Evolutionary conservation across 2,888 invertebrate genomes (phyloP).

Genomic region (Cheilosia vulpina): DNA sequence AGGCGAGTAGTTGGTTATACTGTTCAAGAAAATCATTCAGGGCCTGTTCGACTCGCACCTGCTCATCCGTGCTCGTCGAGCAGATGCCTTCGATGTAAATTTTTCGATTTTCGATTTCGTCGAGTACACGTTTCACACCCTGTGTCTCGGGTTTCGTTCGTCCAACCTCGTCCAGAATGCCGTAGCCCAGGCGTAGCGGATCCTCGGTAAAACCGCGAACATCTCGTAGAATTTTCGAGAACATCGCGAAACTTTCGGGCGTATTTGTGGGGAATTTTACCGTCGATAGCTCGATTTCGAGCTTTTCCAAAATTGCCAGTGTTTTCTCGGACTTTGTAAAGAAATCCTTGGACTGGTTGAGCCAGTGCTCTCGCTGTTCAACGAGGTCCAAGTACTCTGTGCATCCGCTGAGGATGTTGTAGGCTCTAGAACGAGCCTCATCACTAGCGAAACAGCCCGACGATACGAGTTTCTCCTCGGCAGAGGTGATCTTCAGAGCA

Average conservation of each 20-base stretch:
- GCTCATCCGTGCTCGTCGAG: conserved; percentile 88
- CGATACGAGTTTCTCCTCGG: conserved; percentile 89
- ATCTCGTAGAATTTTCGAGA: conserved; percentile 87
- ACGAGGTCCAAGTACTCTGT: conserved; percentile 89
- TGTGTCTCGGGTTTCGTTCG: conserved; percentile 87
- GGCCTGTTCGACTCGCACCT: conserved; percentile 88
- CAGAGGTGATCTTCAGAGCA: conserved; percentile 90
- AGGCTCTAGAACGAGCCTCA: conserved; percentile 88
- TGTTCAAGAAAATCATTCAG: conserved; percentile 88
- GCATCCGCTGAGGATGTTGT: conserved; percentile 87
- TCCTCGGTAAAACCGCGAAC: conserved; percentile 88
- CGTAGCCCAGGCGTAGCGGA: conserved; percentile 89
- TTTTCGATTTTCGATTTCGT: conserved; percentile 90
- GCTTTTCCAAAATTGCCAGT: conserved; percentile 88
- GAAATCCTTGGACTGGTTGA: conserved; percentile 88
- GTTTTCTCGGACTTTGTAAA: conserved; percentile 90
- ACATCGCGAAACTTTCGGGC: conserved; percentile 88
- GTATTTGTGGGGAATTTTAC: conserved; percentile 87
- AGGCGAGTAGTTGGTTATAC: conserved; percentile 88
- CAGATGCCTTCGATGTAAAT: conserved; percentile 87
- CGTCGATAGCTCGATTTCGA: conserved; percentile 89
- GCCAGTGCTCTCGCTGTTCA: conserved; percentile 88
- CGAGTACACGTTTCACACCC: conserved; percentile 87
- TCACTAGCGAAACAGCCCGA: conserved; percentile 89
- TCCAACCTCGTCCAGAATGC: conserved; percentile 88